Conservation (phyloP, 2,113 vertebrate species). For the Seriola dumerili region DNA sequence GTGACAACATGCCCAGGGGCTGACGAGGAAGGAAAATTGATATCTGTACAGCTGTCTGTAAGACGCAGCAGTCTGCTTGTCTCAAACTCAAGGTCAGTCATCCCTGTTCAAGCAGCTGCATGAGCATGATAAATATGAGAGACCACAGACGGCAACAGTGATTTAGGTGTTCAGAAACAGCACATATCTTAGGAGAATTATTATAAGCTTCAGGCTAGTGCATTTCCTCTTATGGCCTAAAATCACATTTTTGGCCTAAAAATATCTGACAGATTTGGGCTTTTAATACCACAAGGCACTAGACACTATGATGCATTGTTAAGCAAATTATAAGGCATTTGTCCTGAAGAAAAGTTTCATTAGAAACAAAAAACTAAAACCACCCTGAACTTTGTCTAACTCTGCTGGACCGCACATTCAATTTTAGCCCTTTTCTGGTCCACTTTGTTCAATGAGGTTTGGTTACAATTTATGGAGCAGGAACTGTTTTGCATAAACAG, state of each 20-base stretch:
- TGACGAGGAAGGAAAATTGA: slow-evolving; percentile 68
- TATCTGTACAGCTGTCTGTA: slow-evolving; percentile 54
- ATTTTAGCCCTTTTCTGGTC: slow-evolving; percentile 24
- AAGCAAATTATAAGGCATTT: not conserved
- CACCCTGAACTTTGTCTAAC: slow-evolving; percentile 7
- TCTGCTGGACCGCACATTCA: slow-evolving; percentile 43
- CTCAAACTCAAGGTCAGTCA: slow-evolving; percentile 49
- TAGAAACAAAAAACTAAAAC: slow-evolving; percentile 30
- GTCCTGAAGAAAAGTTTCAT: slow-evolving; percentile 2
- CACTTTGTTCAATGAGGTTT: slow-evolving; percentile 64
- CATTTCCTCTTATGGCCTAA: not conserved
- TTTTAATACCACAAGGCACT: not conserved
- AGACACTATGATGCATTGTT: not conserved
- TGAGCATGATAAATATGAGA: slow-evolving; percentile 17
- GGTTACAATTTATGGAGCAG: slow-evolving; percentile 70
- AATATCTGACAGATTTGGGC: not conserved
- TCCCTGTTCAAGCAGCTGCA: slow-evolving; percentile 46
- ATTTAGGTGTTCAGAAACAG: slow-evolving; percentile 40
- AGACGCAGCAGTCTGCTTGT: slow-evolving; percentile 44
- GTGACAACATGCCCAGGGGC: slow-evolving; percentile 80
- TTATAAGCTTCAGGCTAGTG: not conserved
- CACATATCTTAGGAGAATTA: slow-evolving; percentile 4
- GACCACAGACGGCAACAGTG: not conserved
- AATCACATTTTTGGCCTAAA: not conserved
- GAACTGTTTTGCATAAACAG: slow-evolving; percentile 84